These are phyloP conservation scores for Cetonia aurata DNA, from an alignment of 2,888 invertebrate genomes.

Conservation along the genomic window DNA sequence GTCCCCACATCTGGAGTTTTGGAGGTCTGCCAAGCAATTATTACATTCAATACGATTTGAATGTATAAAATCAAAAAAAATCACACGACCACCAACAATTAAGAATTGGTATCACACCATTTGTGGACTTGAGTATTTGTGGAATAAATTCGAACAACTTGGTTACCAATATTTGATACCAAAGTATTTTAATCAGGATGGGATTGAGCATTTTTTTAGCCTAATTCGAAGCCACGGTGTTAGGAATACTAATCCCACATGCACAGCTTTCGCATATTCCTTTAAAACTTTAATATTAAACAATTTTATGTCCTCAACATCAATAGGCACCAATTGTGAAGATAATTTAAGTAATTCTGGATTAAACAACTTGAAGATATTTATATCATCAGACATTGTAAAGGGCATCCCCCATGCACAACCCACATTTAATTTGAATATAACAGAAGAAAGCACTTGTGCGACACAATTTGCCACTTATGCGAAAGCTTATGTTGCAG, in stretches of 20 bases:
- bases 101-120: background rate
- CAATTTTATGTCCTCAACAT: conserved; percentile 5
- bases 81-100: background rate
- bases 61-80: background rate
- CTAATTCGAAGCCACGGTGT: background rate
- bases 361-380: background rate
- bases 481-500: too few species aligned
- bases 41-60: background rate
- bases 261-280: background rate
- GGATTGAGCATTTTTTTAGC: background rate
- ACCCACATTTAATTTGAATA: background rate
- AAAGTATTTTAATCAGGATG: background rate
- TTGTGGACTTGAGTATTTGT: background rate
- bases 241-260: background rate
- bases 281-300: conserved; percentile 9
- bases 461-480: background rate
- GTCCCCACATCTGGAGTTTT: background rate
- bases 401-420: background rate
- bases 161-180: background rate
- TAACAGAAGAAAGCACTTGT: background rate
- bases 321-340: conserved; percentile 1
- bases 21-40: background rate
- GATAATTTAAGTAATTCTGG: background rate
- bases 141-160: background rate
- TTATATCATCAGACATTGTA: background rate